These are phyloP conservation scores for Thrips palmi DNA, from an alignment of 1,140 invertebrate species.

Conservation along the genomic window DNA sequence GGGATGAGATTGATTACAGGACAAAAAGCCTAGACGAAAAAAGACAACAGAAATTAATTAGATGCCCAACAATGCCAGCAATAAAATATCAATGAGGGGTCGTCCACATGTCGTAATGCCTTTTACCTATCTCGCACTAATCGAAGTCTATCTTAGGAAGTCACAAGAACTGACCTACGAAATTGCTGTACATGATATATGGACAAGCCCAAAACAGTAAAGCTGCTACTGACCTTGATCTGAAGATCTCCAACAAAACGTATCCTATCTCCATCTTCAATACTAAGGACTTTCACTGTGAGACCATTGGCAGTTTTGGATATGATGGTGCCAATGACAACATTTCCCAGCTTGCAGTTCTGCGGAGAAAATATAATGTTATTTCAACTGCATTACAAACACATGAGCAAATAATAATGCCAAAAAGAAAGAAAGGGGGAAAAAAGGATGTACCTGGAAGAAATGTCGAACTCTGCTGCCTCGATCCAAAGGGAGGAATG, in stretches of 20 bases:
- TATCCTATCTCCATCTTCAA: slow-evolving; percentile 50
- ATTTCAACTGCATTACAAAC: slow-evolving; percentile 7
- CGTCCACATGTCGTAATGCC: too few species aligned
- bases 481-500: slow-evolving; percentile 52
- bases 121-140: too few species aligned
- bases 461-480: slow-evolving; percentile 52
- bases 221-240: slow-evolving; percentile 42
- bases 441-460: slow-evolving; percentile 42
- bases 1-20: slow-evolving; percentile 48
- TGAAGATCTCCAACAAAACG: slow-evolving; percentile 66
- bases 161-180: too few species aligned
- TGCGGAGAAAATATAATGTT: slow-evolving; percentile 24
- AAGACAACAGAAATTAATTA: slow-evolving; percentile 9
- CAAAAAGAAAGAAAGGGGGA: slow-evolving; percentile 6
- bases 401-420: neutral
- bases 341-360: slow-evolving; percentile 63
- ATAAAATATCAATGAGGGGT: too few species aligned
- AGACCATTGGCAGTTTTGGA: slow-evolving; percentile 50
- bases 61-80: neutral
- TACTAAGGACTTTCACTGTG: slow-evolving; percentile 64
- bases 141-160: too few species aligned
- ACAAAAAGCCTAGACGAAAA: slow-evolving; percentile 39
- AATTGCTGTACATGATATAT: too few species aligned
- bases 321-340: slow-evolving; percentile 63
- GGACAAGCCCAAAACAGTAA: too few species aligned